phyloP scores from a whole-genome alignment of 2,888 invertebrate species.

The Nephrocerus scutellatus region DNA sequence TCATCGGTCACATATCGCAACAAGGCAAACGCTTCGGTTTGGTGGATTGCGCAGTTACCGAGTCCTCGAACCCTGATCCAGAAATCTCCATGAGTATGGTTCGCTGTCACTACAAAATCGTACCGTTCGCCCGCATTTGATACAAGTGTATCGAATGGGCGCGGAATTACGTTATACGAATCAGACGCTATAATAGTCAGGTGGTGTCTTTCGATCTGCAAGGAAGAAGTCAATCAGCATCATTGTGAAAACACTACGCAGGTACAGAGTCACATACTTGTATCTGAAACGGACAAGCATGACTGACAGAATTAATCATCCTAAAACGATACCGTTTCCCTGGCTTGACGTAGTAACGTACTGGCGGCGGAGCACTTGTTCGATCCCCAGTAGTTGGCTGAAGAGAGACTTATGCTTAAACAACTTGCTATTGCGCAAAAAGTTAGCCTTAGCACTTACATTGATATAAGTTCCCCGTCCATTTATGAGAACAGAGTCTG shows the following conservation, averaged over 20 bases:
- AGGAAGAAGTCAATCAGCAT: neutral
- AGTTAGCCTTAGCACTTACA: constrained; percentile 21
- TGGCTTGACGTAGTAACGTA: constrained; percentile 29
- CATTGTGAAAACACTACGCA: neutral
- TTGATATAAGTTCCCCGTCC: constrained; percentile 32
- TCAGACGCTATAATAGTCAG: constrained; percentile 41
- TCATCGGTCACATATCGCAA: constrained; percentile 25
- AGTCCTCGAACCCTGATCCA: constrained; percentile 30
- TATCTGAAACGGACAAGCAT: constrained; percentile 39
- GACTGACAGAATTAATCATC: constrained; percentile 38
- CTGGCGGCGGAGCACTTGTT: constrained; percentile 24
- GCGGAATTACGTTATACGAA: constrained; percentile 33
- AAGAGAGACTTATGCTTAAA: neutral
- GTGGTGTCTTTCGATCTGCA: constrained; percentile 37
- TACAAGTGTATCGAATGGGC: constrained; percentile 31
- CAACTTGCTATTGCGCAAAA: neutral
- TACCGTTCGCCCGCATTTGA: constrained; percentile 49
- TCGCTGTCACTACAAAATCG: constrained; percentile 48
- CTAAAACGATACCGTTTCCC: constrained; percentile 43
- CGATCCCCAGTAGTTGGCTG: constrained; percentile 8
- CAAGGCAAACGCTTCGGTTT: constrained; percentile 31
- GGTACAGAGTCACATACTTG: constrained; percentile 25
- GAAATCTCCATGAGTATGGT: constrained; percentile 38
- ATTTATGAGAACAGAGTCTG: constrained; percentile 36
- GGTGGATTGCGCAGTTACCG: constrained; percentile 26